These are phyloP conservation scores for Hirundo rustica DNA, from an alignment of 2,797 vertebrate species.

Conservation along the genomic window DNA sequence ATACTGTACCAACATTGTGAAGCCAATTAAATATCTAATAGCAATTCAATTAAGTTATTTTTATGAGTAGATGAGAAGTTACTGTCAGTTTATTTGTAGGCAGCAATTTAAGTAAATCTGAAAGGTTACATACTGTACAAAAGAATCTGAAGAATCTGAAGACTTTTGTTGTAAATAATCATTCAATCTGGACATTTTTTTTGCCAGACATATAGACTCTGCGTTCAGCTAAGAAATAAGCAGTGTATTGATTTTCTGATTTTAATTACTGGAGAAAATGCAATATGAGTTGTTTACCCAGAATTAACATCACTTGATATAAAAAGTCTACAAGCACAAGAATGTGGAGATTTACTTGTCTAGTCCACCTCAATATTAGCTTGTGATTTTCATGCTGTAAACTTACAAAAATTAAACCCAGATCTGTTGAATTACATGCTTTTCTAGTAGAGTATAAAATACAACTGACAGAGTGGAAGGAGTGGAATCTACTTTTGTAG, in stretches of 20 bases:
- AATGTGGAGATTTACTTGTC: neutral
- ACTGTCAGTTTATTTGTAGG: slow-evolving; percentile 32
- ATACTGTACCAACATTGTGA: slow-evolving; percentile 7
- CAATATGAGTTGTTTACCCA: neutral
- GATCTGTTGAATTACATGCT: neutral
- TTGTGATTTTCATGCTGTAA: neutral
- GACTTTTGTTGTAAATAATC: neutral
- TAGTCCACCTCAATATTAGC: neutral
- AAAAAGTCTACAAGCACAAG: neutral
- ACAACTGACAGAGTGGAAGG: neutral
- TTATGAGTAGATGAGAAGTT: slow-evolving; percentile 6
- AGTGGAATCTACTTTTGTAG: neutral
- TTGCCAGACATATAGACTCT: neutral
- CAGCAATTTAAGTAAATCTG: slow-evolving; percentile 17
- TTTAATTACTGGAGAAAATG: neutral
- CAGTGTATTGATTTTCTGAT: neutral
- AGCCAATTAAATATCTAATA: slow-evolving; percentile 39
- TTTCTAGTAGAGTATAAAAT: neutral
- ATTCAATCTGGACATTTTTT: neutral
- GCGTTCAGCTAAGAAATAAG: neutral
- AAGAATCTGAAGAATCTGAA: slow-evolving; percentile 22
- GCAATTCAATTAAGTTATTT: slow-evolving; percentile 30
- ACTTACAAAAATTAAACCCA: neutral
- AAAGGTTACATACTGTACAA: neutral
- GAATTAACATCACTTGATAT: neutral